Evolutionary conservation across 1,140 invertebrate species (phyloP), one percentile per base, ranked within the genome.

Genomic region (Eriocheir sinensis): DNA sequence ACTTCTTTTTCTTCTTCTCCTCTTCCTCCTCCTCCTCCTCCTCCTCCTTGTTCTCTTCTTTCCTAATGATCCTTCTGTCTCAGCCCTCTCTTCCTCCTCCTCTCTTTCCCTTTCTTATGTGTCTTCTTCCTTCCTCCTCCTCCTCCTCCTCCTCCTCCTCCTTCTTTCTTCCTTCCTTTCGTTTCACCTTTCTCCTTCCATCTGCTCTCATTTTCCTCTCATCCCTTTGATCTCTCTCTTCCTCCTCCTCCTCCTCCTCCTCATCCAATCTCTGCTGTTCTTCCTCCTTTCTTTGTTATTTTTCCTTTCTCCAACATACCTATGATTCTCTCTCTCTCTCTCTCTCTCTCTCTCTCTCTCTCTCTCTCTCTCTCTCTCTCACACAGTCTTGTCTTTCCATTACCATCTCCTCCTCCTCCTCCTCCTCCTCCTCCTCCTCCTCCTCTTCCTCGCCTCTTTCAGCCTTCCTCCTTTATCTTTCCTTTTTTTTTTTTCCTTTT

Each of bases 341-440:
- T 60, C 86, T 94, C 89, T 91, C 86, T 85, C 86, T 91, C 48
- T 94, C 81, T 94, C 53, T 89, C 40, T 48, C 53, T 60, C 53
- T 91, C 34, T 80, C 53, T 85, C 48, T 94, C 72, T 95, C 90
- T 91, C 79, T 92, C 91, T 93, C 83, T 53, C 94, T 95, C 93
- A 95, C 96, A 95, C 95, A 60, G 95, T 95, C 83, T 95, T 95
- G 92, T 95, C 95, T 30, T 94, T 48, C 96, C 96, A 48, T 96
- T 95, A 41, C 96, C 96, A 79, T 95, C 95, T 21, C 95, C 96
- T 79, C 95, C 96, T 89, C 96, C 90, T 95, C 92, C 48, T 53
- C 48, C 48, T 53, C 48, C 53, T 72, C 85, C 60, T 94, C 92
- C 38, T 89, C 89, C 79, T 95, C 48, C 96, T 95, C 80, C 96